phyloP scores from a whole-genome alignment of 2,888 invertebrate species.

The Polylopha cassiicola region DNA sequence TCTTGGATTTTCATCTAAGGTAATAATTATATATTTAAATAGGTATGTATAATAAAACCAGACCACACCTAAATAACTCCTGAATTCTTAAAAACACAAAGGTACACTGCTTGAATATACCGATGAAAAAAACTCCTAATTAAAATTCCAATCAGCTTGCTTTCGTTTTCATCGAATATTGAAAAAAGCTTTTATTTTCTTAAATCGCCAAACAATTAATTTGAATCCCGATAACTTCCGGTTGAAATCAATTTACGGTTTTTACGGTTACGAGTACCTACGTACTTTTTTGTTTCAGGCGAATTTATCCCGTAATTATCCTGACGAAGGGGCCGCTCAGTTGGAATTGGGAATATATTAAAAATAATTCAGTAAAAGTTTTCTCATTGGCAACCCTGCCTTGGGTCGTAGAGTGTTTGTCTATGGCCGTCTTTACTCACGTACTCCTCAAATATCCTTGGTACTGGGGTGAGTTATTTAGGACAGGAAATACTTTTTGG shows the following conservation, averaged over 20 bases:
- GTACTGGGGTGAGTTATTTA: slow-evolving; percentile 65
- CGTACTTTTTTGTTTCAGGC: slow-evolving; percentile 59
- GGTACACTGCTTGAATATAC: too few species aligned
- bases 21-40: slow-evolving; percentile 32
- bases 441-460: slow-evolving; percentile 65
- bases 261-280: too few species aligned
- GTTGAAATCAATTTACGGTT: slow-evolving; percentile 25
- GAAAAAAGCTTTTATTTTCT: slow-evolving; percentile 10
- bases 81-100: background rate
- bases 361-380: slow-evolving; percentile 65
- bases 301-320: slow-evolving; percentile 70
- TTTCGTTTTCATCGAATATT: slow-evolving; percentile 3
- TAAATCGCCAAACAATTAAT: slow-evolving; percentile 22
- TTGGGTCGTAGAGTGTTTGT: slow-evolving; percentile 68
- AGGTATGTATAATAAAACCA: too few species aligned
- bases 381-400: slow-evolving; percentile 70
- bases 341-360: slow-evolving; percentile 73
- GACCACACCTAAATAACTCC: background rate
- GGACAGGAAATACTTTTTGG: too few species aligned
- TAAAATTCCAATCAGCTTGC: slow-evolving; percentile 11
- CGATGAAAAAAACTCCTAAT: slow-evolving; percentile 5
- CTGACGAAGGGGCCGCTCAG: slow-evolving; percentile 67
- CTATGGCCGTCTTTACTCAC: slow-evolving; percentile 59
- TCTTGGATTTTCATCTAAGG: slow-evolving; percentile 68
- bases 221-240: slow-evolving; percentile 20